Conservation (phyloP, 2,888 invertebrate genomes). For the Eristalinus sepulchralis region DNA sequence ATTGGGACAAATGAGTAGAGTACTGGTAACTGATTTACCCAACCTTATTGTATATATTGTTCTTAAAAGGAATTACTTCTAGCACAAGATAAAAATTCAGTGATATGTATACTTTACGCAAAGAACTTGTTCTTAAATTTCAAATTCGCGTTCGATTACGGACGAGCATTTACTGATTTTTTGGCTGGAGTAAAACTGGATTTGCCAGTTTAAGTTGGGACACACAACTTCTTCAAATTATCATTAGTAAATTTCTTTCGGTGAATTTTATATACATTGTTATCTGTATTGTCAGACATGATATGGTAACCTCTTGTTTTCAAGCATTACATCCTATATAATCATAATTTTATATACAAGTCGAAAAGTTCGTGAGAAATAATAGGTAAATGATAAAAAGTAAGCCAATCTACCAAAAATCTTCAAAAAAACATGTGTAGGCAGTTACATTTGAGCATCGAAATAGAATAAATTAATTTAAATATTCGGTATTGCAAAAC, state of each 20-base stretch:
- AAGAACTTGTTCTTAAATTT: constrained; percentile 22
- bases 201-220: constrained; percentile 18
- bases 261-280: neutral
- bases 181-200: constrained; percentile 13
- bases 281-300: neutral
- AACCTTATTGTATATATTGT: neutral
- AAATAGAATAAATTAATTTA: no score
- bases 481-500: no score
- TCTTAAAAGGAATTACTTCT: neutral
- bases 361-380: no score
- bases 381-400: no score
- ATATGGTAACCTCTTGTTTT: neutral
- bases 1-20: neutral
- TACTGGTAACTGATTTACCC: neutral
- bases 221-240: neutral
- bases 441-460: no score
- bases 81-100: neutral
- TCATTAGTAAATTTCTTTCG: neutral
- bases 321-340: no score
- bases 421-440: no score
- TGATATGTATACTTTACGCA: neutral
- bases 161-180: neutral
- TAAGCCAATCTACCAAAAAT: no score
- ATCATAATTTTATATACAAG: no score
- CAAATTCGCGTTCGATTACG: neutral